Evolutionary conservation across 2,113 vertebrate genomes (phyloP).

Genomic region (Fregetta grallaria): DNA sequence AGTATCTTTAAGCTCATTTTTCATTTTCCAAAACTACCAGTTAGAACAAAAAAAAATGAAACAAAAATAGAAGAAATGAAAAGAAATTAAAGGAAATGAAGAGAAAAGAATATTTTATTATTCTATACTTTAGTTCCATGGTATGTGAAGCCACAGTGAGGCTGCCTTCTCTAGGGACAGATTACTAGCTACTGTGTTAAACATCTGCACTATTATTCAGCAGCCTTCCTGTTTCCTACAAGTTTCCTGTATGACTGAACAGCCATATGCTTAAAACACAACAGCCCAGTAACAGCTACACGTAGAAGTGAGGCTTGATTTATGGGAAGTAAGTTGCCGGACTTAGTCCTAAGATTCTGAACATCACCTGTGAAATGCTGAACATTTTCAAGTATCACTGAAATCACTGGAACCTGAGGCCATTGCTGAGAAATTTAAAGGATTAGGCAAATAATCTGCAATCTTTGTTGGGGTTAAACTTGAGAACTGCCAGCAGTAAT

Average conservation of each 20-base stretch:
- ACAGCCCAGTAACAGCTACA: constrained; percentile 32
- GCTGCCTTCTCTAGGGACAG: not conserved
- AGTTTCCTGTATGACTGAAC: constrained; percentile 69
- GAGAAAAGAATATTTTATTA: not conserved
- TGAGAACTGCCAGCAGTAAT: not conserved
- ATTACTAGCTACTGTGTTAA: not conserved
- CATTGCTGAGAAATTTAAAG: not conserved
- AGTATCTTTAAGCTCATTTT: not conserved
- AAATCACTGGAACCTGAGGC: not conserved
- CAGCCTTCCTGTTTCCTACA: constrained; percentile 53
- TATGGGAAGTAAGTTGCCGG: not conserved
- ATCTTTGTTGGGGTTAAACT: not conserved
- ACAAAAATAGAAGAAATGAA: not conserved
- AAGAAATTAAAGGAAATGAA: not conserved
- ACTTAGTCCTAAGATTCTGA: not conserved
- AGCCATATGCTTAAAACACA: constrained; percentile 67
- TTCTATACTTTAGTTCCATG: not conserved
- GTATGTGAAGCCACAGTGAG: not conserved
- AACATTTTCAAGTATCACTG: not conserved
- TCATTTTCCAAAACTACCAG: not conserved
- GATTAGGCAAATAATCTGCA: not conserved
- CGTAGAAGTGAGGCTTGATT: not conserved
- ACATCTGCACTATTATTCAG: constrained; percentile 45
- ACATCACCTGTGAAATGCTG: not conserved
- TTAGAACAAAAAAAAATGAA: not conserved